Evolutionary conservation across 2,797 vertebrate species (phyloP), one percentile per base, ranked within the genome.

Genomic region (Myotis findleyi): DNA sequence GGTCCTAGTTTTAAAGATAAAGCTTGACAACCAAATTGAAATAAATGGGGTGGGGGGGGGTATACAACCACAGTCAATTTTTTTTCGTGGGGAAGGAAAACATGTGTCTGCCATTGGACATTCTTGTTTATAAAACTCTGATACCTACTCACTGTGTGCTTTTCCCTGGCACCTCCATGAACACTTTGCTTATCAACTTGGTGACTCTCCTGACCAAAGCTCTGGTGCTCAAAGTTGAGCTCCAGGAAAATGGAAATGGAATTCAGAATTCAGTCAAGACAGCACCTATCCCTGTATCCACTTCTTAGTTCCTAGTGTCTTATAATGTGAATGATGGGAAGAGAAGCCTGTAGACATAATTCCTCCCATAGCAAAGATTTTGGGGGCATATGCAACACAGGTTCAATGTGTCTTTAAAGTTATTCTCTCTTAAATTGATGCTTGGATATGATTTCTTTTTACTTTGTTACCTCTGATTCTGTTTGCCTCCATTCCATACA

Each of bases 11-110:
- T 93, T 88, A 87, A 88, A 82, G 62, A 30, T 85, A 76, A 95
- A 94, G 21, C n/a, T 77, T 91, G 76, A 64, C 30, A 51, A 23
- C 71, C 62, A 85, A 87, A 92, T 96, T 66, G 81, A 93, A 94
- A 91, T 93, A 73, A 49, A 44, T 44, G 5, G 13, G 33, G 25
- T 0, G 16, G 5, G 10, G 38, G 30, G 0, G 16, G 18, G 51
- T 51, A 17, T 90, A 66, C 18, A 66, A 36, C 12, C 7, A 55
- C 75, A 77, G 73, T 55, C n/a, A 33, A 33, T 89, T 95, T 87
- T 87, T 87, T 71, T 85, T 93, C 20, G 59, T 80, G 85, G 59
- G 33, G 8, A 87, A 86, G 87, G 57, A 73, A 81, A 89, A 27
- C 6, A 3, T 84, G n/a, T 87, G 23, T 76, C n/a, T 93, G n/a